Conservation (phyloP, 2,113 vertebrate genomes). For the Aramus guarauna region DNA sequence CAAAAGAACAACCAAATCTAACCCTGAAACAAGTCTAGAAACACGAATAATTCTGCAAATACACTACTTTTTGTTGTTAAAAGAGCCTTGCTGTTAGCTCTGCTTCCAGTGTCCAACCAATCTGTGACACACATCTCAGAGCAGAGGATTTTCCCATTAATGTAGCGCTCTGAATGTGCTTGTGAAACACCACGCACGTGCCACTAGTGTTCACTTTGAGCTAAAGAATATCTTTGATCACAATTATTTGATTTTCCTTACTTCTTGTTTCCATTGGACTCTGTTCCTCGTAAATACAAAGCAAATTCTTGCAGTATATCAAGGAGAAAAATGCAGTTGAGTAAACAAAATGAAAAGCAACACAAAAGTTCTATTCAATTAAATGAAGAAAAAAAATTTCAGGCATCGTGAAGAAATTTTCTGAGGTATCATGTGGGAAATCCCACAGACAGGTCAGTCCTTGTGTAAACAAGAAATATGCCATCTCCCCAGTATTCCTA, state of each 20-base stretch:
- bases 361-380: neutral
- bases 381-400: neutral
- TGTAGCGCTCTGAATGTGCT: neutral
- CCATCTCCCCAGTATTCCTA: neutral
- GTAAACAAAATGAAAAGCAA: neutral
- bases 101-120: neutral
- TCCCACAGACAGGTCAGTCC: neutral
- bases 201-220: neutral
- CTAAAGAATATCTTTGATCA: neutral
- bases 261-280: neutral
- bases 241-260: conserved; percentile 6
- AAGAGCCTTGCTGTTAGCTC: neutral
- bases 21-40: neutral
- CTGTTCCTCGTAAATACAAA: neutral
- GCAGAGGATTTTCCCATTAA: neutral
- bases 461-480: neutral
- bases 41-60: neutral
- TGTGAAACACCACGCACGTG: neutral
- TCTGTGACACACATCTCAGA: neutral
- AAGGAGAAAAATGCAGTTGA: neutral
- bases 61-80: neutral
- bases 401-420: neutral
- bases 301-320: neutral
- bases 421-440: neutral
- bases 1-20: neutral